Evolutionary conservation across 2,888 invertebrate genomes (phyloP).

Genomic region (Scelioninae gen. 2): DNA sequence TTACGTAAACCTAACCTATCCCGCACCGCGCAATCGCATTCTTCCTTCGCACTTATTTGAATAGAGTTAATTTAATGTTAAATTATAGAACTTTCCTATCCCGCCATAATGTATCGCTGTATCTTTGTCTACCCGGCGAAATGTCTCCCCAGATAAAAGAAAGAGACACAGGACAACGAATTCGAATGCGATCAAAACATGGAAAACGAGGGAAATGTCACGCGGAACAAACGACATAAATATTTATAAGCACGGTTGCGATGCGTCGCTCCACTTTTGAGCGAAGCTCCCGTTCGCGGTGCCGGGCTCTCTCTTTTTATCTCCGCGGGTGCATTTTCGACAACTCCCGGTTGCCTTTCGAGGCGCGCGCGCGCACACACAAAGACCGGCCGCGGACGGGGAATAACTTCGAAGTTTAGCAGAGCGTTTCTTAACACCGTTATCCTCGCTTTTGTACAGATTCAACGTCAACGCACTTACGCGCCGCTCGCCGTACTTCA

Average conservation of each 20-base stretch:
- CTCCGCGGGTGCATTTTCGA: constrained; percentile 13
- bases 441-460: constrained; percentile 62
- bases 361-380: constrained; percentile 19
- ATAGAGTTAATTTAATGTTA: too few species aligned
- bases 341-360: constrained; percentile 35
- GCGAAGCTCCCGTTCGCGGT: constrained; percentile 12
- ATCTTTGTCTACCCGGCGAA: too few species aligned
- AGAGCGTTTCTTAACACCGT: constrained; percentile 72
- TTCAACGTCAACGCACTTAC: constrained; percentile 58
- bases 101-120: too few species aligned
- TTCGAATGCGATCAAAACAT: too few species aligned
- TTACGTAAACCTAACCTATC: too few species aligned
- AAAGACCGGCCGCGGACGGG: background rate
- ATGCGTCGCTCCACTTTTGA: constrained; percentile 34
- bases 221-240: constrained; percentile 5
- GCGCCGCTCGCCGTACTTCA: constrained; percentile 48
- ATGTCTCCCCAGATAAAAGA: too few species aligned
- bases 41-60: too few species aligned
- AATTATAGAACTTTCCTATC: too few species aligned
- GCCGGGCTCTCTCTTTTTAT: constrained; percentile 22
- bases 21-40: too few species aligned
- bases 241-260: constrained; percentile 6
- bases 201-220: background rate
- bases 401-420: constrained; percentile 67
- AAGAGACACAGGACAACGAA: too few species aligned